Evolutionary conservation across 1,140 invertebrate species (phyloP).

Genomic region (Uloborus diversus): DNA sequence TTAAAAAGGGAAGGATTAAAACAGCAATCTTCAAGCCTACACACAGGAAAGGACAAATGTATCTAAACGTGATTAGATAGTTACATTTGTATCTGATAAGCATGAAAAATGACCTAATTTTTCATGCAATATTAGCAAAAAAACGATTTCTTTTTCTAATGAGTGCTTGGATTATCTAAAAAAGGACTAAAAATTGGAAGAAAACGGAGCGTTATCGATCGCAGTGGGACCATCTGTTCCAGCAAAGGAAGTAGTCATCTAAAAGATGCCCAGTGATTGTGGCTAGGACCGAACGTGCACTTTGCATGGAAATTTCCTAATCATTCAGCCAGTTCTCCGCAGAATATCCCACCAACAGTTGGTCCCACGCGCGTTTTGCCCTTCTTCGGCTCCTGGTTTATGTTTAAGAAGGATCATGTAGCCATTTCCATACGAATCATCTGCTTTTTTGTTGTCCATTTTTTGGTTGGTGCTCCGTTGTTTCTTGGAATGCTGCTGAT

Average conservation of each 20-base stretch:
- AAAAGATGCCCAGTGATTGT: slow-evolving; percentile 6
- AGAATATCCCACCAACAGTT: neutral
- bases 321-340: neutral
- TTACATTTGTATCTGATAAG: too few relatives aligned
- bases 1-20: too few relatives aligned
- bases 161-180: too few relatives aligned
- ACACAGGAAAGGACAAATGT: too few relatives aligned
- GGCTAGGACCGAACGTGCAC: neutral
- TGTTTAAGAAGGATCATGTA: neutral
- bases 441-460: neutral
- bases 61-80: too few relatives aligned
- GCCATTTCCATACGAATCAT: neutral
- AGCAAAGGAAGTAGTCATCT: neutral
- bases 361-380: neutral
- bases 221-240: neutral
- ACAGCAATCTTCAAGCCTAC: too few relatives aligned
- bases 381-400: neutral
- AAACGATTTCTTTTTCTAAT: too few relatives aligned
- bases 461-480: neutral
- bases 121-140: too few relatives aligned
- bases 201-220: slow-evolving; percentile 4
- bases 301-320: slow-evolving; percentile 41
- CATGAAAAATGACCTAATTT: too few relatives aligned
- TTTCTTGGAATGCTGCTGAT: too few relatives aligned
- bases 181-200: too few relatives aligned